phyloP scores from a whole-genome alignment of 2,113 vertebrate genomes.

The Peromyscus californicus region DNA sequence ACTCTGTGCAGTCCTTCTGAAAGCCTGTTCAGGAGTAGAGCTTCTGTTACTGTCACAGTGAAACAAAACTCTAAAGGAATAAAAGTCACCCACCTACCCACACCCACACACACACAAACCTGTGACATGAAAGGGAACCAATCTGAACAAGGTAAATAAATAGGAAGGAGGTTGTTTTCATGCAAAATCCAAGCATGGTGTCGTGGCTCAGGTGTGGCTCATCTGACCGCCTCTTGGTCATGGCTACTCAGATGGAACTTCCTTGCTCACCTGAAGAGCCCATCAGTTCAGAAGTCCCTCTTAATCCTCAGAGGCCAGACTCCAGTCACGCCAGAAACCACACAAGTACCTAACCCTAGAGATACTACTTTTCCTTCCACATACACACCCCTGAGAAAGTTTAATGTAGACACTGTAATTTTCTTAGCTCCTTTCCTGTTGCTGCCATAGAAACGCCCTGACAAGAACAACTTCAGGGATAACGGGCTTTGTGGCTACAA shows the following conservation, averaged over 20 bases:
- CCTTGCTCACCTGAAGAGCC: fast-evolving
- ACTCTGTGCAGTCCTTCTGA: not conserved
- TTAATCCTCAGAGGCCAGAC: not conserved
- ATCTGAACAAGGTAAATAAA: not conserved
- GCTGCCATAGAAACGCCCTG: not conserved
- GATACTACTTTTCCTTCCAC: not conserved
- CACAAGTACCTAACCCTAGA: not conserved
- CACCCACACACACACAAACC: not conserved
- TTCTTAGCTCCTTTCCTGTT: not conserved
- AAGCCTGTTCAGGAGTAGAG: not conserved
- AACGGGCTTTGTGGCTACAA: not conserved
- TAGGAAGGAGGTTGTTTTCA: not conserved
- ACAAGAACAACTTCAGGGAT: not conserved
- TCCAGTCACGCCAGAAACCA: not conserved
- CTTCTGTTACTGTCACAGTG: not conserved
- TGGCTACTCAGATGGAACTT: not conserved
- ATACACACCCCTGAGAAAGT: too few species aligned
- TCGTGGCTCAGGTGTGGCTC: fast-evolving
- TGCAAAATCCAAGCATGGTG: not conserved
- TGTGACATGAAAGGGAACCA: not conserved
- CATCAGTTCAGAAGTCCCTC: not conserved
- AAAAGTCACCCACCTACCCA: too few species aligned
- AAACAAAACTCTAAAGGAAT: not conserved
- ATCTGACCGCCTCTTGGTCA: not conserved
- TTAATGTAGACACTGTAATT: not conserved